phyloP scores from a whole-genome alignment of 2,888 invertebrate genomes.

The Spatulosminthurus flaviceps region DNA sequence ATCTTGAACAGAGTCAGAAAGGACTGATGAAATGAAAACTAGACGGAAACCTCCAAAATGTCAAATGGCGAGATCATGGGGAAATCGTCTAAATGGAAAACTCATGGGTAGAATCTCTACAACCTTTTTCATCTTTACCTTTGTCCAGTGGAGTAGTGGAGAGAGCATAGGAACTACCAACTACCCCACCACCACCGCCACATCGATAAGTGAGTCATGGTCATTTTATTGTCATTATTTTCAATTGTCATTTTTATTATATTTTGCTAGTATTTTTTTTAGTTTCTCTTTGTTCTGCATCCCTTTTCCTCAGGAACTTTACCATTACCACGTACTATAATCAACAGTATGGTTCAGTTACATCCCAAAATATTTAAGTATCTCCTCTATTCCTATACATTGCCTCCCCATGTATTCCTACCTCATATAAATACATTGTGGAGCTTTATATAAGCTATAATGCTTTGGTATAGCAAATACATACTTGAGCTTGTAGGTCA shows the following conservation, averaged over 20 bases:
- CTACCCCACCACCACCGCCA: constrained; percentile 48
- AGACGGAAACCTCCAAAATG: constrained; percentile 52
- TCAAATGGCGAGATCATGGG: neutral
- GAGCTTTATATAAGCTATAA: neutral
- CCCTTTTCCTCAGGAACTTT: too few relatives aligned
- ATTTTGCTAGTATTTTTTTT: neutral
- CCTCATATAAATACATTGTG: neutral
- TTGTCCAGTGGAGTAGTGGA: constrained; percentile 50
- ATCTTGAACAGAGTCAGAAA: neutral
- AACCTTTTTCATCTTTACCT: constrained; percentile 46
- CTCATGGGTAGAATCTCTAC: constrained; percentile 33
- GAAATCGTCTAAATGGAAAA: constrained; percentile 34
- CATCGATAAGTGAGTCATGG: constrained; percentile 57
- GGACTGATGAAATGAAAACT: constrained; percentile 61
- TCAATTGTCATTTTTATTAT: constrained; percentile 15
- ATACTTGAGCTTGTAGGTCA: constrained; percentile 18
- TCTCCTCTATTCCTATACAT: neutral
- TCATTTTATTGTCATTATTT: constrained; percentile 35
- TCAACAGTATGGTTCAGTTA: too few relatives aligned
- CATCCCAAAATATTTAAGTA: too few relatives aligned
- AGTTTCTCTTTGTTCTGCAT: neutral
- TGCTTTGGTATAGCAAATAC: neutral
- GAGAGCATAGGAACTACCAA: constrained; percentile 50
- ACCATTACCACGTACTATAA: too few relatives aligned
- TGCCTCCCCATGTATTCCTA: neutral